Conservation (phyloP, 2,888 invertebrate species). For the Tipula confusa region DNA sequence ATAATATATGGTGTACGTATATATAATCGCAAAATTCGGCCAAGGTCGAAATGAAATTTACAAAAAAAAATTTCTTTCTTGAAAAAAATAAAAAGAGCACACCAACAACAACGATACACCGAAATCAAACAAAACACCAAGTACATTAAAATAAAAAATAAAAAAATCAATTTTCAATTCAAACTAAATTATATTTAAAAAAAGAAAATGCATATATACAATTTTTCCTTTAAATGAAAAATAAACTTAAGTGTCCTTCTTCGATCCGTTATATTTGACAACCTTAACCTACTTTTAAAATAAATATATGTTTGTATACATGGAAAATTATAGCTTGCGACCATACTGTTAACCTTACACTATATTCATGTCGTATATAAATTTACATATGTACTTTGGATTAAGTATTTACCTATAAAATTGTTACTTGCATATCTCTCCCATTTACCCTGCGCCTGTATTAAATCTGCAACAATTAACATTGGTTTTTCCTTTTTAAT, state of each 20-base stretch:
- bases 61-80: slow-evolving; percentile 21
- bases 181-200: background rate
- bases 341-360: background rate
- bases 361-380: no score
- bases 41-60: slow-evolving; percentile 17
- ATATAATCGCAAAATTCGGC: background rate
- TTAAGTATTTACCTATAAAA: background rate
- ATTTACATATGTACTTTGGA: background rate
- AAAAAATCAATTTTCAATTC: background rate
- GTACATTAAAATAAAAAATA: background rate
- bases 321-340: background rate
- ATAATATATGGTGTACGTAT: background rate
- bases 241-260: background rate
- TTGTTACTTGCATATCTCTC: slow-evolving; percentile 38
- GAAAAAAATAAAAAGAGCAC: background rate
- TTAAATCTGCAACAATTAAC: slow-evolving; percentile 38
- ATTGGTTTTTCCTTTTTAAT: slow-evolving; percentile 39
- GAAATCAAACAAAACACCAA: background rate
- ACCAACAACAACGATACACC: background rate
- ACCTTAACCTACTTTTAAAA: slow-evolving; percentile 28
- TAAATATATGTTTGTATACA: background rate
- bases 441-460: slow-evolving; percentile 39
- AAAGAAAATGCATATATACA: background rate
- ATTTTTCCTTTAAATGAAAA: background rate
- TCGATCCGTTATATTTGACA: background rate